Base-by-base conservation (phyloP, 2,113 vertebrate species). In the Pteropus alecto region DNA sequence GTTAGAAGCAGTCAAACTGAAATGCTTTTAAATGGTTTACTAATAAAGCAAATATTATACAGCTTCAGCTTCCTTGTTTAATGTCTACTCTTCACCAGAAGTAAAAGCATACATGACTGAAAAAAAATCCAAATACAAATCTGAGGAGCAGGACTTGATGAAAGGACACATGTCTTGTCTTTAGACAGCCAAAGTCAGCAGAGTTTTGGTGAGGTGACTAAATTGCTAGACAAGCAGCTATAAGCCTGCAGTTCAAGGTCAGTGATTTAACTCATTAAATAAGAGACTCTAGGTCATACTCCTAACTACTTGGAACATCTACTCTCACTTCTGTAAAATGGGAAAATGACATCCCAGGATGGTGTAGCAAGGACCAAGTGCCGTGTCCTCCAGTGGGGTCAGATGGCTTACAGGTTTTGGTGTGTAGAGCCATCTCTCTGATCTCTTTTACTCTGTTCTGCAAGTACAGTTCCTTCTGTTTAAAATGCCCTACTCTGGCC, bases 331-430 rank as follows among this genome's bases (percentile, higher is more conserved):
- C 33, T 9, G 5, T 86, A 19, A 19, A 6, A 41, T 10, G 46
- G 68, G 5, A 48, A 77, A 51, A 24, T 33, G 33, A 56, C 7
- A 24, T 38, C 6, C 3, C n/a, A 46, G 46, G 56, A 48, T 35
- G 15, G 0, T 35, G n/a, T 3, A 12, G 30, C 18, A 7, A 16
- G 14, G 19, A 65, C 6, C 1, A 2, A 10, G 15, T 0, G 12
- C 28, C 24, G 38, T 58, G 12, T 11, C 4, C 0, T 19, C 4
- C 9, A n/a, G 4, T 13, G 18, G 16, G 38, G 13, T 15, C 2
- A 0, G 28, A 30, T 4, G 15, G 13, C 11, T 68, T 35, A 15
- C 3, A 67, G 6, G 5, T 16, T 46, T 88, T 4, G 19, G 22
- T 3, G 26, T 5, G 24, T 26, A 6, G 28, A 22, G 22, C 3